Percentiles rank a stretch among this genome's conserved stretches.
Evolutionary conservation across 2,113 vertebrate species (phyloP).

Genomic region (Zingel zingel): DNA sequence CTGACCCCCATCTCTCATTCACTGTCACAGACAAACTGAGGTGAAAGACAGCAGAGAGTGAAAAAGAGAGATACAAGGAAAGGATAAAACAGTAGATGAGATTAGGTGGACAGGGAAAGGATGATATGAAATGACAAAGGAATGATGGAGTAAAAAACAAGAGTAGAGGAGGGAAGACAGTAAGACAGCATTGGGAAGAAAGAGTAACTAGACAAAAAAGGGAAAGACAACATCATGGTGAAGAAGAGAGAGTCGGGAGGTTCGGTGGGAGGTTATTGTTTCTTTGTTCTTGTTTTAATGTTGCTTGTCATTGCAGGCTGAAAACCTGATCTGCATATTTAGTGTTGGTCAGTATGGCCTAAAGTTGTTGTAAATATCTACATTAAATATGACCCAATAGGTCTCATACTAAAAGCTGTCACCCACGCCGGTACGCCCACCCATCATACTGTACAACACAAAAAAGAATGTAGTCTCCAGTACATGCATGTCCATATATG

Average conservation of each 20-base stretch:
- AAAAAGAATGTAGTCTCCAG: too few relatives aligned
- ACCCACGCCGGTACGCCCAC: too few relatives aligned
- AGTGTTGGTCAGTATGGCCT: neutral
- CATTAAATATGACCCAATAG: too few relatives aligned
- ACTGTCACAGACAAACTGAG: conserved; percentile 37
- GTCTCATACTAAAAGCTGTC: too few relatives aligned
- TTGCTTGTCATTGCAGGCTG: neutral
- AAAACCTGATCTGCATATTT: neutral
- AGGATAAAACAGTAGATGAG: conserved; percentile 27
- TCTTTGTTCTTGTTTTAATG: neutral
- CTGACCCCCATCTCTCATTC: conserved; percentile 66
- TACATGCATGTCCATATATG: too few relatives aligned
- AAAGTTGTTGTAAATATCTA: neutral
- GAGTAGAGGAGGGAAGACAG: conserved; percentile 5
- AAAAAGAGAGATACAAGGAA: conserved; percentile 24
- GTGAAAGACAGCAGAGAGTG: conserved; percentile 30
- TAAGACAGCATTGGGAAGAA: conserved; percentile 7
- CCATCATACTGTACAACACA: too few relatives aligned
- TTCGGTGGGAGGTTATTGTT: conserved; percentile 31
- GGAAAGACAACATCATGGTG: conserved; percentile 34
- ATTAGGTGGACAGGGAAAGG: conserved; percentile 33
- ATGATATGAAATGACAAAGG: conserved; percentile 33
- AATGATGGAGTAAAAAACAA: conserved; percentile 7
- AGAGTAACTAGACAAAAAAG: conserved; percentile 16
- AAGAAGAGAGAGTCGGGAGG: conserved; percentile 8